Evolutionary conservation across 2,797 vertebrate species (phyloP), one percentile per base, ranked within the genome.

Genomic region (Spondyliosoma cantharus): DNA sequence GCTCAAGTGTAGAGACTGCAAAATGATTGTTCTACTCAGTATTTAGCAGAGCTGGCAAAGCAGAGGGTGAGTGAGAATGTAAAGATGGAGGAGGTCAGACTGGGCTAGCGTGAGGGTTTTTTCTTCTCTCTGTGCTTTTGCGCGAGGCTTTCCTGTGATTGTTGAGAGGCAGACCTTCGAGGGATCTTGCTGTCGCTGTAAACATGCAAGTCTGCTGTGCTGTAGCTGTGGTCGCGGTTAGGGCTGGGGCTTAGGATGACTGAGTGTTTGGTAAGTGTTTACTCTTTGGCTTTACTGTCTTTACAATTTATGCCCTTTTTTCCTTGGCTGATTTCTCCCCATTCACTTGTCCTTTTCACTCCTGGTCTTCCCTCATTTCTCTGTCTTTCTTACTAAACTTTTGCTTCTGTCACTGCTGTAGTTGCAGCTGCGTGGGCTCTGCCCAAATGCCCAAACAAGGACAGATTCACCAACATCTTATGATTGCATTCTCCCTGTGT

Each of bases 391-490:
- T 45, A 27, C 37, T 27, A 83, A 86, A 82, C 76, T 76, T 84
- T 8, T 64, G 16, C 65, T 45, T 57, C 72, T 77, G 59, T 79
- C 77, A 75, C 76, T 72, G 75, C 66, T 77, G 46, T 69, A 71
- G 71, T 87, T 82, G 24, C 32, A 70, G 79, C 83, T 74, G 43
- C 60, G 57, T 76, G 17, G 73, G 61, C 73, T 85, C 87, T 89
- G 76, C 78, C 70, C 81, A 78, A 67, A 93, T 93, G 91, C 90
- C 94, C 93, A 93, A 95, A 95, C 88, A 94, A 93, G 94, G 93
- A 88, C 67, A 83, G 83, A 79, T 71, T 85, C 80, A 60, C 87
- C 68, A 71, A 74, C 82, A 79, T 80, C 58, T 74, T 85, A 65
- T 87, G 80, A 76, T 74, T 81, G 68, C 67, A 45, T 79, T 87